Percentiles rank a stretch among this genome's conserved stretches.
Evolutionary conservation across 2,113 vertebrate genomes (phyloP).

Genomic region (Oceanites oceanicus): DNA sequence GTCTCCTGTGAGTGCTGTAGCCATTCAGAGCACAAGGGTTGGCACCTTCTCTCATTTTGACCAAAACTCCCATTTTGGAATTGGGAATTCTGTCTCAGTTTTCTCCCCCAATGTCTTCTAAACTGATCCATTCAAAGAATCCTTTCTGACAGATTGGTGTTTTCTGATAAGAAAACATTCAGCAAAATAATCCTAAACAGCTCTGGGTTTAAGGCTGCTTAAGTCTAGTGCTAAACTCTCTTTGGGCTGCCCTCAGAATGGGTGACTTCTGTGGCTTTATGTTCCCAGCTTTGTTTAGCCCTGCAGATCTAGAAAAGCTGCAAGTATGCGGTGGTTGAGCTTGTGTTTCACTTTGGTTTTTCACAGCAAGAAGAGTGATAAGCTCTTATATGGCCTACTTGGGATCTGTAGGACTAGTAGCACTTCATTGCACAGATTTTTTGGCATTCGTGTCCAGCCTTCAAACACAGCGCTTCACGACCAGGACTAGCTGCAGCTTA

Average conservation of each 20-base stretch:
- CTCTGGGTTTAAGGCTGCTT: background rate
- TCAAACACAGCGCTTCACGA: background rate
- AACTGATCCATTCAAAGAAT: background rate
- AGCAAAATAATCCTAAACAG: background rate
- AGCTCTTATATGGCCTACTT: background rate
- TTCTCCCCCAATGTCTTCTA: background rate
- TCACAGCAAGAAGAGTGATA: background rate
- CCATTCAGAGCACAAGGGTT: background rate
- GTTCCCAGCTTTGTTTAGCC: background rate
- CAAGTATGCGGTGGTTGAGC: background rate
- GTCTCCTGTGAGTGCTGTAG: background rate
- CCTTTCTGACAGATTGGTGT: background rate
- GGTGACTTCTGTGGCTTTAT: background rate
- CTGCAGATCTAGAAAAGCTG: background rate
- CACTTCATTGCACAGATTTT: background rate
- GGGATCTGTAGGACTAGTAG: background rate
- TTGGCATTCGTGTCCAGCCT: background rate
- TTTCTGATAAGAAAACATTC: background rate
- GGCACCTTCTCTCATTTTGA: background rate
- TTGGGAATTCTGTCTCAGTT: background rate
- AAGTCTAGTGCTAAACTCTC: background rate
- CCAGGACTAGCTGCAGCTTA: constrained; percentile 23
- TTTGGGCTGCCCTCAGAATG: background rate
- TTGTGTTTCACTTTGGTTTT: background rate
- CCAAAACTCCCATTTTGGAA: background rate